Evolutionary conservation across 2,113 vertebrate genomes (phyloP), one percentile per base, ranked within the genome.

Genomic region (Ranitomeya variabilis): DNA sequence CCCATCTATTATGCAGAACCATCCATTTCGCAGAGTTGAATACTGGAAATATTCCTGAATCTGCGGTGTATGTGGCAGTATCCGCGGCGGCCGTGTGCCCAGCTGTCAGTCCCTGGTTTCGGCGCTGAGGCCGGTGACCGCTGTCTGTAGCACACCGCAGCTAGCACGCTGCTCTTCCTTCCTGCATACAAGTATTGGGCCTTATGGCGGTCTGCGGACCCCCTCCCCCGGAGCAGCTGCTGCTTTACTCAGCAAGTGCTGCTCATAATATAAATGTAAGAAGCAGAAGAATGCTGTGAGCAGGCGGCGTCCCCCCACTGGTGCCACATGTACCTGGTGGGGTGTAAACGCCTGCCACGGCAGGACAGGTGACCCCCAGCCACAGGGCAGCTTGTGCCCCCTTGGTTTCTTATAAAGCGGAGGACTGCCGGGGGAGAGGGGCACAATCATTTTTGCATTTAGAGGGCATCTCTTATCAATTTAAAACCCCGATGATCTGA

Each of bases 1-100:
- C 73, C 73, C 73, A 76, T 76, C 31, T 76, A 76, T 76, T 76
- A 76, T 76, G 73, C 45, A 76, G 45, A 51, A 51, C 16, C 13
- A 73, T 37, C 69, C 69, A 73, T 73, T 45, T 45, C 51, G 31
- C 31, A 51, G 73, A 10, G 21, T 51, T 37, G 37, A 21, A 52
- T 21, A 4, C 31, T 37, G 14, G 16, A 14, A 16, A 9, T 45
- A 10, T 18, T 4, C 19, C 31, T 45, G 67, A 12, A 57, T 57
- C 55, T 2, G 8, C 1, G 55, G 8, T 57, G 8, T 3, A 57
- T 57, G 55, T 57, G 37, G 37, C 37, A 57, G 55, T 57, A 13
- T 13, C 12, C 55, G 55, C 55, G 8, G 9, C 9, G 4, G 55
- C 12, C 55, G 12, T 57, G 55, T 57, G 37, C 37, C 9, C 66